phyloP scores from a whole-genome alignment of 2,888 invertebrate genomes.

The Atherix ibis region DNA sequence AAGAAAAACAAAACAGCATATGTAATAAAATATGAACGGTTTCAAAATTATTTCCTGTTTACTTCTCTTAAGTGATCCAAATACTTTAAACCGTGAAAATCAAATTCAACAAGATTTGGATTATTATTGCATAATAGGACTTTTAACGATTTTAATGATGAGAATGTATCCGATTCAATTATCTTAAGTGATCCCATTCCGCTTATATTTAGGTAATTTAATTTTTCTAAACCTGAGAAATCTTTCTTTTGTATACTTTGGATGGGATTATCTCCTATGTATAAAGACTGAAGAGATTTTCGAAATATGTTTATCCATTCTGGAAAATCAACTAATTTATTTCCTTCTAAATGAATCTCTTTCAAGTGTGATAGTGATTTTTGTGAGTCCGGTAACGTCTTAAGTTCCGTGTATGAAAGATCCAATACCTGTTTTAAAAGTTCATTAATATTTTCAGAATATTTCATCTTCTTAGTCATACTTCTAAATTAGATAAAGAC shows the following conservation, averaged over 20 bases:
- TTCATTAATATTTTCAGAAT: too few relatives aligned
- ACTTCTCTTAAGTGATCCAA: conserved; percentile 21
- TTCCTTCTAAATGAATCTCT: conserved; percentile 43
- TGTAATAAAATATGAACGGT: neutral
- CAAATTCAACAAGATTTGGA: conserved; percentile 37
- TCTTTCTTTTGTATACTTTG: conserved; percentile 40
- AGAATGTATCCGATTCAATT: conserved; percentile 39
- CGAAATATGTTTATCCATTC: conserved; percentile 38
- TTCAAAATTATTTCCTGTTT: conserved; percentile 6
- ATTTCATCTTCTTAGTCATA: too few relatives aligned
- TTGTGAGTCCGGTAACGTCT: conserved; percentile 39
- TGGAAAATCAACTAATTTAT: conserved; percentile 43
- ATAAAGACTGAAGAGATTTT: conserved; percentile 39
- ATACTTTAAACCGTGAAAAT: conserved; percentile 35
- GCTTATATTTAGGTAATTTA: conserved; percentile 43
- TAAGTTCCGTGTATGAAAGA: conserved; percentile 41
- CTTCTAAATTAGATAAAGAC: too few relatives aligned
- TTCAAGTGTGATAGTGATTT: conserved; percentile 36
- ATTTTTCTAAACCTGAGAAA: conserved; percentile 39
- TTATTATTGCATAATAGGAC: conserved; percentile 38
- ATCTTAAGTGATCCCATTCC: conserved; percentile 39
- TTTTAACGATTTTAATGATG: conserved; percentile 29
- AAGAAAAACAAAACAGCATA: neutral
- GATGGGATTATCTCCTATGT: conserved; percentile 45
- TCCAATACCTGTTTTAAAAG: conserved; percentile 45